Conservation (phyloP, 2,113 vertebrate genomes). For the Syrrhaptes paradoxus region DNA sequence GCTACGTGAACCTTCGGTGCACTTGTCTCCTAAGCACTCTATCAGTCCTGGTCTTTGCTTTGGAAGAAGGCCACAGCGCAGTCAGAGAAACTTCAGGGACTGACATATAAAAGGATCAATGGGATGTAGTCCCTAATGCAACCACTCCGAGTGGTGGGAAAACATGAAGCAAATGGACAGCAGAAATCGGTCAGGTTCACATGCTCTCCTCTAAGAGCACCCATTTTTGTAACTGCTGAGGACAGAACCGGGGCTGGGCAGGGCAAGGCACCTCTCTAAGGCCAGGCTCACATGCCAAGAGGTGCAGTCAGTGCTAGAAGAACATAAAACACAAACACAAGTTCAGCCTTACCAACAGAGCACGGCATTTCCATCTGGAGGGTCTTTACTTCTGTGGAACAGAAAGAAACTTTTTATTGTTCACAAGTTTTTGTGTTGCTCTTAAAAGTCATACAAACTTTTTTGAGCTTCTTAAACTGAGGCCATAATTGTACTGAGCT, state of each 20-base stretch:
- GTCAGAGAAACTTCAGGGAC: neutral
- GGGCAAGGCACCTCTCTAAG: neutral
- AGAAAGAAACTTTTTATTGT: neutral
- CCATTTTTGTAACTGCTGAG: neutral
- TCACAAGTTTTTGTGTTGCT: neutral
- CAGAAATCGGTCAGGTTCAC: neutral
- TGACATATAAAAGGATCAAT: neutral
- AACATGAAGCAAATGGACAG: neutral
- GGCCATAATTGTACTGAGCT: neutral
- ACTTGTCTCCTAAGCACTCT: neutral
- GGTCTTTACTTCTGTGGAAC: neutral
- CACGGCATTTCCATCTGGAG: neutral
- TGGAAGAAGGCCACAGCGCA: rapidly evolving
- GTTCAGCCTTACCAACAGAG: neutral
- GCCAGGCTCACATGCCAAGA: rapidly evolving
- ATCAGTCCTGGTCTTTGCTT: neutral
- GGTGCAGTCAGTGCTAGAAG: neutral
- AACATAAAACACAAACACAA: neutral
- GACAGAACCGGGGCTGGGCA: neutral
- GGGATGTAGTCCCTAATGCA: neutral
- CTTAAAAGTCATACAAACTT: neutral
- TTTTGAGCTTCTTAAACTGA: neutral
- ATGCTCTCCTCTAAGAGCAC: neutral
- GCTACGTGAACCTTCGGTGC: neutral
- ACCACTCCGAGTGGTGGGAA: neutral